A percentile compares a stretch with the other conserved stretches of the same genome.
phyloP scores from a whole-genome alignment of 2,888 invertebrate genomes.

The Clunio marinus region DNA sequence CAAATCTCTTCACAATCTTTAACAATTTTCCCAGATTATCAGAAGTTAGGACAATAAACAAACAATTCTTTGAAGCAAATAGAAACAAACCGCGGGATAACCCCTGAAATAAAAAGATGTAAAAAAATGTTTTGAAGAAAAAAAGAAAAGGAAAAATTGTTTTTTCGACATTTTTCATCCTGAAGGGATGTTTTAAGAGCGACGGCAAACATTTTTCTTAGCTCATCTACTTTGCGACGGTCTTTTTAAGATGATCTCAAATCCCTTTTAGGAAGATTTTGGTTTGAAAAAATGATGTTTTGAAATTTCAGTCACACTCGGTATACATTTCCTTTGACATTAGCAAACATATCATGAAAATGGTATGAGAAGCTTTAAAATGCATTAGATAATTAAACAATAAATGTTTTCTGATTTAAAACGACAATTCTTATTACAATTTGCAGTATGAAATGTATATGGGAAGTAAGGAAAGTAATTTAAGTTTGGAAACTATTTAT shows the following conservation, averaged over 20 bases:
- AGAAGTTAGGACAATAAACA: slow-evolving; percentile 32
- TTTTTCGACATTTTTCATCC: background rate
- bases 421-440: too few relatives aligned
- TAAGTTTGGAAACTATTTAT: too few relatives aligned
- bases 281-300: too few relatives aligned
- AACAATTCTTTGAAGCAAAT: background rate
- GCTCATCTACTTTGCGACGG: background rate
- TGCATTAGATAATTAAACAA: too few relatives aligned
- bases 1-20: background rate
- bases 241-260: background rate
- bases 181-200: background rate
- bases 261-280: too few relatives aligned
- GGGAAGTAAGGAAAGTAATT: too few relatives aligned
- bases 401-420: too few relatives aligned
- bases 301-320: background rate
- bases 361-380: too few relatives aligned
- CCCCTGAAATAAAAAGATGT: background rate
- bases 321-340: too few relatives aligned
- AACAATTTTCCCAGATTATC: slow-evolving; percentile 26
- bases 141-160: background rate
- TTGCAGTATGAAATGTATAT: too few relatives aligned
- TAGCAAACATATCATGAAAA: too few relatives aligned
- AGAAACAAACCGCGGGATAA: background rate
- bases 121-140: background rate
- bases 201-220: background rate